phyloP scores from a whole-genome alignment of 2,888 invertebrate species.

The Biston betularia region DNA sequence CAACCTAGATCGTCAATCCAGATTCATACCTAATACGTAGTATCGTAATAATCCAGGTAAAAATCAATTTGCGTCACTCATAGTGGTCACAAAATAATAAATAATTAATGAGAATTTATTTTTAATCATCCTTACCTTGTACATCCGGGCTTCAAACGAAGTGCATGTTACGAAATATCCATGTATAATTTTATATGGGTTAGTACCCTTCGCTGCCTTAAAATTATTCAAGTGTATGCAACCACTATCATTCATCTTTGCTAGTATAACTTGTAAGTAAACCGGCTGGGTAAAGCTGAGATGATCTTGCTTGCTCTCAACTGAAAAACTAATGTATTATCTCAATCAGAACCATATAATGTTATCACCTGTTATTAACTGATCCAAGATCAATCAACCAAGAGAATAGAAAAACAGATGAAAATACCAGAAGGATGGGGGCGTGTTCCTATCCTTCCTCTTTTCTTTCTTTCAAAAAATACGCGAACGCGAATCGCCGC shows the following conservation, averaged over 20 bases:
- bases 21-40: background rate
- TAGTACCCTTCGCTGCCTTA: conserved; percentile 91
- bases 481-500: conserved; percentile 19
- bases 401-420: conserved; percentile 45
- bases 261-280: conserved; percentile 39
- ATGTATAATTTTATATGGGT: conserved; percentile 92
- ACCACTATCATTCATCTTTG: conserved; percentile 89
- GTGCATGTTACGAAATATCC: conserved; percentile 94
- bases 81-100: conserved; percentile 47
- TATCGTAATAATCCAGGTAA: conserved; percentile 2
- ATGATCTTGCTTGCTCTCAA: conserved; percentile 8
- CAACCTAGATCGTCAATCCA: background rate
- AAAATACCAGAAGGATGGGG: conserved; percentile 46
- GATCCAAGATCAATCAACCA: conserved; percentile 25
- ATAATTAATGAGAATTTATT: background rate
- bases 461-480: conserved; percentile 42
- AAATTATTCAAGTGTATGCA: conserved; percentile 93
- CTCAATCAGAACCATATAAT: conserved; percentile 11
- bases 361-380: conserved; percentile 12
- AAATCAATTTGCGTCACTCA: conserved; percentile 48
- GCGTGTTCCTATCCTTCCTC: conserved; percentile 48
- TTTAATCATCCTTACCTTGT: conserved; percentile 88
- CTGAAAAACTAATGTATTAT: conserved; percentile 18
- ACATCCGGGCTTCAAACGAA: conserved; percentile 91
- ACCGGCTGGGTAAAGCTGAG: conserved; percentile 50